Base-by-base conservation (phyloP, 1,140 invertebrate species). In the Latrodectus geometricus region DNA sequence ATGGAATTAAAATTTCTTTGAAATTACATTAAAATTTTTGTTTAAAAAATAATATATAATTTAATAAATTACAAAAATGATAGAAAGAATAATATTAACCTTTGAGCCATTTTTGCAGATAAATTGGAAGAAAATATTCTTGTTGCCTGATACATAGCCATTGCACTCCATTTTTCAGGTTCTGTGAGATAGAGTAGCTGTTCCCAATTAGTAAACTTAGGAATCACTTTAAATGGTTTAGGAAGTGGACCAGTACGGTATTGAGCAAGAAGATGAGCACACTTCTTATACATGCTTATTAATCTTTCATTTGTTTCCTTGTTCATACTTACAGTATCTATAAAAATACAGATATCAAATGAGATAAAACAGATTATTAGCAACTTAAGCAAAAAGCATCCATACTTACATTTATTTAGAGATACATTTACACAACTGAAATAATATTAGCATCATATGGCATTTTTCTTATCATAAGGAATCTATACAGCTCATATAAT, bases 181-280 rank as follows among this genome's bases (percentile, higher is more conserved):
- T 92, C 91, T 68, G 96, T 97, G 35, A 99, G 93, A 88, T 96
- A 96, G 11, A 99, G 91, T 65, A 92, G 90, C 89, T 93, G 97
- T 91, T 99, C 98, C 98, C 98, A 99, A 91, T 99, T 99, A 78
- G 93, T 92, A 50, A 99, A 92, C 90, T 94, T 95, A 15, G 98
- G 98, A 86, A 99, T 94, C 88, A 98, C 95, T 93, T 99, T 99
- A 91, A 99, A 99, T 12, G 98, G 97, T 91, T 99, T 99, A 0
- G 98, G 98, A 56, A 99, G 91, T 92, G 98, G 98, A 17, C 98
- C 98, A 92, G 96, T 97, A 78, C 98, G 93, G 91, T 99, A 99
- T 89, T 95, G 96, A 56, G 93, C 92, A 74, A 99, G 92, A 17
- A 99, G 95, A 90, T 96, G 94, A 88, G 95, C 92, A 3, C 99